Conservation (phyloP, 1,140 invertebrate species). For the Fopius arisanus region DNA sequence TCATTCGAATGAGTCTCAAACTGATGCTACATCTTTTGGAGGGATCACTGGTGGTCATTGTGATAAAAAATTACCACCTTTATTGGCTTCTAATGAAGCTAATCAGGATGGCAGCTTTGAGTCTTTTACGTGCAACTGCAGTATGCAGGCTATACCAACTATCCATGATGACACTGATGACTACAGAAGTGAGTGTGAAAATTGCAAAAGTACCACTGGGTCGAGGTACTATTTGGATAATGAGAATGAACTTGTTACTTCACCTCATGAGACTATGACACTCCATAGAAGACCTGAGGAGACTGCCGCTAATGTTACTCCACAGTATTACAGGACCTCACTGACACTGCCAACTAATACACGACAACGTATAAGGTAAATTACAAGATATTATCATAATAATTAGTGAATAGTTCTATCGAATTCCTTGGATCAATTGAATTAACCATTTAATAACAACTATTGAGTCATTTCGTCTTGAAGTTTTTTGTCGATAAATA, state of each 20-base stretch:
- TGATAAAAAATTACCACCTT: conserved; percentile 45
- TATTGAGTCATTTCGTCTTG: too few relatives aligned
- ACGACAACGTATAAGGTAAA: conserved; percentile 69
- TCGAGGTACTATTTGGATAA: conserved; percentile 72
- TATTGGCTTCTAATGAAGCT: conserved; percentile 54
- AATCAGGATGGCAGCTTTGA: conserved; percentile 62
- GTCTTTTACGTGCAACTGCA: conserved; percentile 61
- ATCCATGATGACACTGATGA: conserved; percentile 73
- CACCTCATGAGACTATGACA: conserved; percentile 75
- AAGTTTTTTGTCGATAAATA: conserved; percentile 9
- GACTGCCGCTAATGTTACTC: conserved; percentile 53
- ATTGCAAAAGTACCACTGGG: conserved; percentile 78
- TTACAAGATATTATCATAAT: conserved; percentile 25
- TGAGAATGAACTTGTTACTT: conserved; percentile 66
- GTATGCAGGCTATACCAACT: conserved; percentile 58
- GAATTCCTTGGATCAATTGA: neutral
- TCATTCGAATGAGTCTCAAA: neutral
- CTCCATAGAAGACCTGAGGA: conserved; percentile 71
- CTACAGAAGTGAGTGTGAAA: conserved; percentile 83
- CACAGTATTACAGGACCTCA: conserved; percentile 72
- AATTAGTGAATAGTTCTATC: conserved; percentile 7
- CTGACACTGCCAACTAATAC: conserved; percentile 74
- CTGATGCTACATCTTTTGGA: neutral
- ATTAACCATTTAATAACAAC: too few relatives aligned
- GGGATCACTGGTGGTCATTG: neutral